Evolutionary conservation across 2,113 vertebrate genomes (phyloP), one percentile per base, ranked within the genome.

Genomic region (Chelonoidis abingdonii): DNA sequence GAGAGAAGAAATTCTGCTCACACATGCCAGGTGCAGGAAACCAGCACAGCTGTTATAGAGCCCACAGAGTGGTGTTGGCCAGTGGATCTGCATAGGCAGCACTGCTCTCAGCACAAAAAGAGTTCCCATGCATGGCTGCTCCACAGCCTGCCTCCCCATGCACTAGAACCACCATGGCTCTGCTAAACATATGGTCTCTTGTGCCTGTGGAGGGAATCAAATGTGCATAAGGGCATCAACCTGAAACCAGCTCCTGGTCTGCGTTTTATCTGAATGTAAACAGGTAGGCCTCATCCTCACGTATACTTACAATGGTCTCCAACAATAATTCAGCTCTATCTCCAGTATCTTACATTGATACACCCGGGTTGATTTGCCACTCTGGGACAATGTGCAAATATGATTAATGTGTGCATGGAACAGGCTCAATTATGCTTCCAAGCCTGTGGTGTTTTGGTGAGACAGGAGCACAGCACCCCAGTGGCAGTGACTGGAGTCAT

Each of bases 11-110:
- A 89, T 54, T 47, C 87, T 1, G 1, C 41, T 93, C 76, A 65
- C 14, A 79, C 5, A 25, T 0, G 0, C 53, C 86, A 25, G 57
- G 5, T 0, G 0, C 54, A 80, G 41, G 41, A 88, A 85, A 93
- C 57, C 3, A 80, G 59, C 83, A 92, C 69, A 56, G 41, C 59
- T 81, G 80, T 79, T 62, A 11, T 41, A 53, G 89, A 83, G 41
- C 31, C 27, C 41, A 83, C 54, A 47, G 41, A 83, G 21, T 0
- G 11, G 47, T 69, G 87, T 76, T 89, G 81, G 87, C 50, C 84
- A n/a, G 35, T n/a, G 31, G 92, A 65, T 17, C 22, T 16, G 84
- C 59, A 41, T 24, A 75, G 69, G 69, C 69, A 75, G 75, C 25
- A 29, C 81, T 10, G 0, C 90, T 89, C 83, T 35, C n/a, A 69